Evolutionary conservation across 2,797 vertebrate genomes (phyloP).

Genomic region (Sylvilagus floridanus): DNA sequence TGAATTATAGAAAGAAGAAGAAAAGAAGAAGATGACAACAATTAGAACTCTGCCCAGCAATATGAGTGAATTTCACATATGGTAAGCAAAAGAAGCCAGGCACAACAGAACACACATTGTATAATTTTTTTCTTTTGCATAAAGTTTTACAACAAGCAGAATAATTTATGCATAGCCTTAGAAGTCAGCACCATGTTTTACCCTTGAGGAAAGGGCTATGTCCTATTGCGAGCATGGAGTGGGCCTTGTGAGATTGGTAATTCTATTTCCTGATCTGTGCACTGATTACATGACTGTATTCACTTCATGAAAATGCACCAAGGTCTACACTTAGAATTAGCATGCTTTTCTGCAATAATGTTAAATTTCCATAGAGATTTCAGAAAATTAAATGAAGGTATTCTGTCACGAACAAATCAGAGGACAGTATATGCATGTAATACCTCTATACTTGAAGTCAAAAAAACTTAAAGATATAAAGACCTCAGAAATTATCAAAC

Average conservation of each 20-base stretch:
- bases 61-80: background rate
- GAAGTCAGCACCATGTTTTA: background rate
- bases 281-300: background rate
- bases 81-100: background rate
- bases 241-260: background rate
- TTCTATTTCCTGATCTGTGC: background rate
- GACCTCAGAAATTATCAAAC: background rate
- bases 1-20: background rate
- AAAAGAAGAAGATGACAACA: background rate
- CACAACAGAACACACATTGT: background rate
- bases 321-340: background rate
- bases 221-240: background rate
- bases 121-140: background rate
- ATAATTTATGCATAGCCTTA: background rate
- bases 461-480: slow-evolving; percentile 1
- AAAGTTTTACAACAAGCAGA: background rate
- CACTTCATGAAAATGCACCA: background rate
- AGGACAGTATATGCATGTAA: slow-evolving; percentile 1
- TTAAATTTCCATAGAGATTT: background rate
- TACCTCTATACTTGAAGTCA: background rate
- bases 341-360: background rate
- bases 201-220: background rate
- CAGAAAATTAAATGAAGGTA: background rate
- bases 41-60: background rate
- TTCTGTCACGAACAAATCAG: background rate